Conservation (phyloP, 1,140 invertebrate genomes). For the Caenorhabditis remanei region DNA sequence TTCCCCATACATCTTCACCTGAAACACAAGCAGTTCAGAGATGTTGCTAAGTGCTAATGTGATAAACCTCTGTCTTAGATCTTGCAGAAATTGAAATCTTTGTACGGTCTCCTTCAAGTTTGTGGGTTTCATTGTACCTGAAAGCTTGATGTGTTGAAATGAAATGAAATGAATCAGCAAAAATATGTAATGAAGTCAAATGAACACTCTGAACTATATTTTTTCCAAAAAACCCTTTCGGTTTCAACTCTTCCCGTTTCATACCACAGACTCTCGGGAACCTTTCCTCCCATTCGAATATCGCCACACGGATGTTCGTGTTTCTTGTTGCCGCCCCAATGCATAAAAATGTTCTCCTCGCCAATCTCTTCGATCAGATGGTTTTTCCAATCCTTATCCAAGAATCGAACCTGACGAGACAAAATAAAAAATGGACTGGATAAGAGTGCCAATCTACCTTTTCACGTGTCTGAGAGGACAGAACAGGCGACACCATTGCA, state of each 20-base stretch:
- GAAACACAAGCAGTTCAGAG: neutral
- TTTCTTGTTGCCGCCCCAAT: conserved; percentile 63
- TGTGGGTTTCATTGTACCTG: conserved; percentile 30
- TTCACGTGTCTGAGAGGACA: conserved; percentile 63
- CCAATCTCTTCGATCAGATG: conserved; percentile 62
- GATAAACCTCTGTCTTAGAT: conserved; percentile 36
- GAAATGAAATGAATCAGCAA: too few species aligned
- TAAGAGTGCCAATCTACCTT: conserved; percentile 39
- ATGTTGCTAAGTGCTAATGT: neutral
- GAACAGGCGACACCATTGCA: conserved; percentile 62
- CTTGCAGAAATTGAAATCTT: conserved; percentile 55
- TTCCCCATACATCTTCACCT: conserved; percentile 52
- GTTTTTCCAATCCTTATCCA: conserved; percentile 59
- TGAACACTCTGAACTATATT: neutral
- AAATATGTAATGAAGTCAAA: neutral
- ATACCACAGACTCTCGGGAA: conserved; percentile 58
- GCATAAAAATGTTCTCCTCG: conserved; percentile 59
- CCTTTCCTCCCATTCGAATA: conserved; percentile 64
- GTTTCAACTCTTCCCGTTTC: neutral
- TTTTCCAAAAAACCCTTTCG: neutral
- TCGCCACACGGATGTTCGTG: conserved; percentile 57
- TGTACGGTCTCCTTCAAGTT: conserved; percentile 38
- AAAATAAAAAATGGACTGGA: neutral
- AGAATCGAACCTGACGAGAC: conserved; percentile 26
- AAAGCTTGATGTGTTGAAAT: too few species aligned